Base-by-base conservation (phyloP, 1,140 invertebrate species). In the Ips typographus region DNA sequence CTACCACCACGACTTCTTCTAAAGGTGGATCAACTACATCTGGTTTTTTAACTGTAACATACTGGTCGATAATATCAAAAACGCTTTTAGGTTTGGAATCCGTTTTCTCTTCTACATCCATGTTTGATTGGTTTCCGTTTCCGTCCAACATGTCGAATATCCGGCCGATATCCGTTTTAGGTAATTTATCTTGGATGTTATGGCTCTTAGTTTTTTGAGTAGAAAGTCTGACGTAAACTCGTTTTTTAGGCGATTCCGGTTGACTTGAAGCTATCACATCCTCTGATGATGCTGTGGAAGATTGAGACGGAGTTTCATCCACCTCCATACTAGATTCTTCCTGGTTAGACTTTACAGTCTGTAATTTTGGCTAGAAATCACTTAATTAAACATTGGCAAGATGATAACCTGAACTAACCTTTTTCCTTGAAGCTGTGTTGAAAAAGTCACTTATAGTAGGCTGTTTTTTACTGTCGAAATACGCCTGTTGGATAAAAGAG, bases 391-490 rank as follows among this genome's bases (percentile, higher is more conserved):
- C 22, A 22, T 22, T 22, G 22, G 22, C 22, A 22, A 22, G 22
- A 22, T 22, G 22, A 22, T 22, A 22, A 22, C 22, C 22, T 22
- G 22, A 22, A 22, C 22, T 55, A 36, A 55, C 52, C n/a, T 40
- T 59, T 6, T 59, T 59, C 40, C 8, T n/a, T 7, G 53, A 37
- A 22, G 41, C n/a, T 7, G 8, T 59, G 41, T 40, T 41, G 37
- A 76, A 72, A 70, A 71, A 76, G 40, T 68, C 49, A 55, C 63
- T 76, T 42, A 78, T 73, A 6, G 61, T 65, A 40, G 76, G 75
- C 63, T 77, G 74, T 8, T 74, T 75, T 63, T 76, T 78, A n/a
- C 62, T 69, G 69, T 80, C 77, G 57, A 79, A 77, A 65, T 76
- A 75, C 3, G 72, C 69, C 55, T 80, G 77, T 70, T 80, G 76